Conservation (phyloP, 2,113 vertebrate genomes). For the Trichechus manatus region DNA sequence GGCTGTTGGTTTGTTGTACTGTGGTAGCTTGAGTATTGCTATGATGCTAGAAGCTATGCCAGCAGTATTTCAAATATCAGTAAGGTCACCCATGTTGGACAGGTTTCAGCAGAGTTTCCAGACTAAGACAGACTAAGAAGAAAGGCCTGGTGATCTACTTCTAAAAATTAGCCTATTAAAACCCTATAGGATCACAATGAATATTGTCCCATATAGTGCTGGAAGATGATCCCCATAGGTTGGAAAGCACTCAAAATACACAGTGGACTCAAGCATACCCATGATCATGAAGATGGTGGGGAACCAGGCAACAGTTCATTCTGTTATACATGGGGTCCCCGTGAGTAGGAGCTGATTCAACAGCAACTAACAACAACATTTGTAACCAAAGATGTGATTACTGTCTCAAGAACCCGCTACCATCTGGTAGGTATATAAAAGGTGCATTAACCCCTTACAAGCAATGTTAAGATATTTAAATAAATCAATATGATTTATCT, state of each 20-base stretch:
- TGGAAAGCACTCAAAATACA: not conserved
- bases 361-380: not conserved
- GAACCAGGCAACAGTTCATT: not conserved
- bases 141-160: not conserved
- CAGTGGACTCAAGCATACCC: not conserved
- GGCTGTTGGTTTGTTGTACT: too few relatives aligned
- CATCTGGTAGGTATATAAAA: conserved; percentile 1
- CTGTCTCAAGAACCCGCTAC: not conserved
- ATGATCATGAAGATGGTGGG: not conserved
- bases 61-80: too few relatives aligned
- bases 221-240: not conserved
- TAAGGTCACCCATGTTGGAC: too few relatives aligned
- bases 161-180: not conserved
- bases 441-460: not conserved
- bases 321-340: not conserved
- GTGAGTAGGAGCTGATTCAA: not conserved
- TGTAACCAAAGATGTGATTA: conserved; percentile 19
- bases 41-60: too few relatives aligned
- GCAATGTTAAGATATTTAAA: conserved; percentile 48
- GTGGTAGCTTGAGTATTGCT: too few relatives aligned
- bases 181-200: not conserved
- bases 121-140: not conserved
- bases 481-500: not conserved
- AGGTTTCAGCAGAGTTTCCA: not conserved
- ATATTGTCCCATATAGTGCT: not conserved